A percentile compares a stretch with the other conserved stretches of the same genome.
These are phyloP conservation scores for Lamellibrachia columna DNA, from an alignment of 2,888 invertebrate species.

Conservation along the genomic window DNA sequence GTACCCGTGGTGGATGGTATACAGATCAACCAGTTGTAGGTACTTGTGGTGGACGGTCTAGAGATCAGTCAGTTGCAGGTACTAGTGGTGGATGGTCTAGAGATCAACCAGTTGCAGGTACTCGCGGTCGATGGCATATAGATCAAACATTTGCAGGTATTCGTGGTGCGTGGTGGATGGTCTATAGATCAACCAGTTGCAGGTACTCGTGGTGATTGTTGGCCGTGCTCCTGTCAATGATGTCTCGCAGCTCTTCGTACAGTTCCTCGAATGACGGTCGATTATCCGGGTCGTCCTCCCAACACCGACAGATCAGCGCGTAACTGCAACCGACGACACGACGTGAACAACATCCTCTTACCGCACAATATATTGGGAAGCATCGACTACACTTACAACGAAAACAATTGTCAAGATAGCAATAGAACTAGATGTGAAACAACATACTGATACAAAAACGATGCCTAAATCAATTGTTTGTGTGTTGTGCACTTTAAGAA, in stretches of 20 bases:
- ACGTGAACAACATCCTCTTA: neutral
- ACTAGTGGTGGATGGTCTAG: no score
- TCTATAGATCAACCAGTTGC: neutral
- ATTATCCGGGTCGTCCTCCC: constrained; percentile 53
- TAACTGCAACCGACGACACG: constrained; percentile 46
- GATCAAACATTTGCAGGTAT: no score
- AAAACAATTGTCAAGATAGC: no score
- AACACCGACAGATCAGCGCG: constrained; percentile 60
- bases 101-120: no score
- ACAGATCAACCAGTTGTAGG: no score
- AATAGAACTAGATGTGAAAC: no score
- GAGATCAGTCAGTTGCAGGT: neutral
- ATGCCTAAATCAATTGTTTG: no score
- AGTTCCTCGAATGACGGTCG: constrained; percentile 57
- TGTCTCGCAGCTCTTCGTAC: constrained; percentile 28
- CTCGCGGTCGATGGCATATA: no score
- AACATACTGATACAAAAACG: no score
- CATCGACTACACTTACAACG: no score
- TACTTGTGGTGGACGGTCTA: no score
- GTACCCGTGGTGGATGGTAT: neutral
- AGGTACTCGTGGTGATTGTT: neutral
- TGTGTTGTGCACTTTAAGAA: no score
- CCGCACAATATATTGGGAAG: neutral
- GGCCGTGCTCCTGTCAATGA: neutral
- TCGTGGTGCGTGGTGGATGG: neutral